phyloP scores from a whole-genome alignment of 2,797 vertebrate genomes.

The Pagetopsis macropterus region DNA sequence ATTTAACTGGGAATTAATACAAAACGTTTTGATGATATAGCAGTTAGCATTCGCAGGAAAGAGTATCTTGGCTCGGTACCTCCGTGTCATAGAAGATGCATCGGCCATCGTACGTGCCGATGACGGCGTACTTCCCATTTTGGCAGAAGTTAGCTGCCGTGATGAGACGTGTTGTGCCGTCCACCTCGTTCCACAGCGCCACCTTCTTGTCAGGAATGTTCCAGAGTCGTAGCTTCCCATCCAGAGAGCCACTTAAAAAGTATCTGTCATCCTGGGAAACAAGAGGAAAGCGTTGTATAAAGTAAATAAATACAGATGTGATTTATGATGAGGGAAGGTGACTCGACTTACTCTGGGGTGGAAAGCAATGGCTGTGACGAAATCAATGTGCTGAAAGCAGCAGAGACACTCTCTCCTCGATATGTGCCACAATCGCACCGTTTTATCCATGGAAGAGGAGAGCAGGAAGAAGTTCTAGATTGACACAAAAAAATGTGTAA shows the following conservation, averaged over 20 bases:
- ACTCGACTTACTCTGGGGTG: constrained; percentile 92
- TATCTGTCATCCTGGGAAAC: constrained; percentile 92
- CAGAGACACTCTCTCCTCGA: constrained; percentile 98
- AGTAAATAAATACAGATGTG: constrained; percentile 26
- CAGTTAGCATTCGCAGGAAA: not conserved
- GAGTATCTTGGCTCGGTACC: constrained; percentile 74
- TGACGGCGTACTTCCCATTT: constrained; percentile 98
- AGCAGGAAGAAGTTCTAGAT: constrained; percentile 97
- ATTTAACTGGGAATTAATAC: not conserved
- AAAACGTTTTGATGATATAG: too few species aligned
- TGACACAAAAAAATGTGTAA: not conserved
- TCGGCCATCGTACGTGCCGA: constrained; percentile 96
- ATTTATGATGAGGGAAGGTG: constrained; percentile 15
- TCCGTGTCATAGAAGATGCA: constrained; percentile 99
- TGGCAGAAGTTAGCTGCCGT: constrained; percentile 99
- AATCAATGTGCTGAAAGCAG: constrained; percentile 99
- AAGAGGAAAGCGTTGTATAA: not conserved
- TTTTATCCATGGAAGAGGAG: constrained; percentile 99
- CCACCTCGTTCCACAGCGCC: constrained; percentile 98
- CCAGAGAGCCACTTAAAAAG: constrained; percentile 96
- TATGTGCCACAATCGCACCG: constrained; percentile 98
- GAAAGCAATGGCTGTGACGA: constrained; percentile 98
- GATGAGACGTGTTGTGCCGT: constrained; percentile 97
- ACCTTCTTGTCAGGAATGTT: constrained; percentile 99
- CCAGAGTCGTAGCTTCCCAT: constrained; percentile 97